Evolutionary conservation across 2,113 vertebrate genomes (phyloP), one percentile per base, ranked within the genome.

Genomic region (Psilopogon haemacephalus): DNA sequence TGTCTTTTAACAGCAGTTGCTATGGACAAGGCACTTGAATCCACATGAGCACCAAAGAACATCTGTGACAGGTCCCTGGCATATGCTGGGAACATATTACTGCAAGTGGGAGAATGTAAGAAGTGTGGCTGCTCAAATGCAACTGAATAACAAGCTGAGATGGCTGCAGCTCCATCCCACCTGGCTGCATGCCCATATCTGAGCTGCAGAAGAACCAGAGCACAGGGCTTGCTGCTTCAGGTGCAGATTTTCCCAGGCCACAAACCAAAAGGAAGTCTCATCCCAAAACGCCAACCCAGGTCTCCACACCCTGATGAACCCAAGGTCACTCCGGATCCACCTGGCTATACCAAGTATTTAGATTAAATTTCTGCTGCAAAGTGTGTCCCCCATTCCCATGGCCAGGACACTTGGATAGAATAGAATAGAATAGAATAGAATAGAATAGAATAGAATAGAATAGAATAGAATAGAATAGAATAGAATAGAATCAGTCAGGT

Each of bases 21-120:
- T 68, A 54, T 38, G 60, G 81, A 94, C 58, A 80, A 90, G 82
- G 46, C 50, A 37, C 60, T 54, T 82, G 65, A 78, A 90, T 64
- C 35, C 89, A 86, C 90, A 62, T 73, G 59, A 81, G 40, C 74
- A 63, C 59, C 67, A 42, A 37, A 69, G 54, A 70, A 54, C 30
- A 64, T 48, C 59, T 52, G 32, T 83, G 84, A 82, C 80, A 94
- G 52, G 64, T 82, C 86, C 40, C 59, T 85, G 63, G 48, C 38
- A 71, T 79, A 58, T 68, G 32, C 42, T 62, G 79, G 21, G 17
- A 54, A 32, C 35, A 12, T 60, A 42, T 79, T 72, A 55, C 24
- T 28, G 30, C 21, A 52, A 63, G 8, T 90, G 54, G 52, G 48
- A 73, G 63, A 60, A 65, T 4, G 59, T 5, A 2, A 74, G 56